Base-by-base conservation (phyloP, 2,113 vertebrate species). In the Petromus typicus region DNA sequence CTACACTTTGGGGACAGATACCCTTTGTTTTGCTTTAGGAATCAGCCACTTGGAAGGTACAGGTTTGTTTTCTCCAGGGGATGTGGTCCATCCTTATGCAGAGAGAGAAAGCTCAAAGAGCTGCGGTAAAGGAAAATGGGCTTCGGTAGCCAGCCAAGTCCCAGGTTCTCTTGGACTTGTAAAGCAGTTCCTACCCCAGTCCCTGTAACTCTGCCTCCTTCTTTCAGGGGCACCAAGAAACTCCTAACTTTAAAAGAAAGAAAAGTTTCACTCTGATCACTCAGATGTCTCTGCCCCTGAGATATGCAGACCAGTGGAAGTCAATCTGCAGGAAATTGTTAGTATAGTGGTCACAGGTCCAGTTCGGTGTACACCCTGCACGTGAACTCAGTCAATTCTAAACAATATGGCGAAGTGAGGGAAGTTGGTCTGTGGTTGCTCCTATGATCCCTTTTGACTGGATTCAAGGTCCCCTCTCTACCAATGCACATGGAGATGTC, bases 71-170 rank as follows among this genome's bases (percentile, higher is more conserved):
- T 43, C 27, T 25, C 22, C 32, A 34, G 5, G n/a, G 16, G 3
- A 20, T 63, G 4, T n/a, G n/a, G n/a, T n/a, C n/a, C n/a, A n/a
- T n/a, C n/a, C 37, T 18, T 3, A 10, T 4, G 11, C 48, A 51
- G 8, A 66, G 12, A 51, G 2, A 56, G 54, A 48, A 69, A 45
- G 17, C 30, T 27, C 48, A 5, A 48, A 54, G 79, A 88, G 73
- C n/a, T 4, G 40, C 7, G 63, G 5, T 1, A 20, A 64, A 48
- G 82, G 45, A 25, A 51, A 63, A 0, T 0, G 1, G 2, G n/a
- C 45, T 48, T 37, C 43, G 23, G 23, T 4, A 16, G 37, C 40
- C 43, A 71, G 37, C 61, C 11, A 13, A 40, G 66, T 54, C 16
- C 7, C 27, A 51, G 17, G 30, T 23, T 51, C 45, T 78, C 16